Evolutionary conservation across 2,113 vertebrate genomes (phyloP).

Genomic region (Dicaeum eximium): DNA sequence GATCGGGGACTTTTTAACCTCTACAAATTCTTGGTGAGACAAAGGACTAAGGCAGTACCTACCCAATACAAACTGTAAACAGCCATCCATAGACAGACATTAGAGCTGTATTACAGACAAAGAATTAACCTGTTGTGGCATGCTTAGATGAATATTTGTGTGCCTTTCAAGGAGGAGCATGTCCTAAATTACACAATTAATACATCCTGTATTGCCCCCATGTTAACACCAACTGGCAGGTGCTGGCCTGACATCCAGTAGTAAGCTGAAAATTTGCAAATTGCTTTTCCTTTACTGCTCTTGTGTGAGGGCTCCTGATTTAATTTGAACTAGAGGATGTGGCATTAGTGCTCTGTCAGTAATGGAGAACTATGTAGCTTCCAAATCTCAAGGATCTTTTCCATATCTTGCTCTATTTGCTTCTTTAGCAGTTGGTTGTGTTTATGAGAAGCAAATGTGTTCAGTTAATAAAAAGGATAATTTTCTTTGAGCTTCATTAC

Average conservation of each 20-base stretch:
- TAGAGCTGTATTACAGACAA: not conserved
- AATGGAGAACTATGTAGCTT: not conserved
- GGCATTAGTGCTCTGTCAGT: not conserved
- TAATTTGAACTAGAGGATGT: not conserved
- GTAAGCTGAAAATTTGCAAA: not conserved
- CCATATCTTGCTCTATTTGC: not conserved
- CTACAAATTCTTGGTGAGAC: not conserved
- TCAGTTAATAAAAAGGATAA: not conserved
- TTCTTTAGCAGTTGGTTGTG: not conserved
- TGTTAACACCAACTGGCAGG: not conserved
- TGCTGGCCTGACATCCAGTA: not conserved
- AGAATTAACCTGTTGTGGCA: not conserved
- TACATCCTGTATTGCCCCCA: not conserved
- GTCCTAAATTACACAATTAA: not conserved
- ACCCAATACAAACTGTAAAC: not conserved
- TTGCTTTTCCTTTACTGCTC: not conserved
- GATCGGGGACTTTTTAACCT: not conserved
- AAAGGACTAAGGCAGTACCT: not conserved
- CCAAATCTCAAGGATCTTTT: not conserved
- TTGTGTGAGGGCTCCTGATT: not conserved
- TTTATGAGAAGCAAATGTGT: not conserved
- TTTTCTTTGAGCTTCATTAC: not conserved
- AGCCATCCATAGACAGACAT: not conserved
- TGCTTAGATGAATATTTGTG: not conserved
- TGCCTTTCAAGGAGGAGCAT: not conserved